Evolutionary conservation across 1,140 invertebrate species (phyloP).

Genomic region (Marisa cornuarietis): DNA sequence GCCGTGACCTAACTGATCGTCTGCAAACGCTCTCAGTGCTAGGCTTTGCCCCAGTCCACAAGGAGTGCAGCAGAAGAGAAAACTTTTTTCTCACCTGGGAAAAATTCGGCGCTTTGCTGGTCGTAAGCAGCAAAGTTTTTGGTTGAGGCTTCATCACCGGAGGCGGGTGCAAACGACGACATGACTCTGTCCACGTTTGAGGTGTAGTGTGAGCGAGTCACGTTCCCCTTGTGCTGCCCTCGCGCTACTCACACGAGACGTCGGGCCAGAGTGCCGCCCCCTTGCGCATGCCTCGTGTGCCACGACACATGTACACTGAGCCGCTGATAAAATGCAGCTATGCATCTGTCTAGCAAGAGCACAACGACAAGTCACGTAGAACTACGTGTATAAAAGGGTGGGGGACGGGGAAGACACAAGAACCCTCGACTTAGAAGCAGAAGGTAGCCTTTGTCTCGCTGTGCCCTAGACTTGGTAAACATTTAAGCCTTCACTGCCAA

Average conservation of each 20-base stretch:
- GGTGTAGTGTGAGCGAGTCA: background rate
- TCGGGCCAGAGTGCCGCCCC: background rate
- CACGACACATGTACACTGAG: background rate
- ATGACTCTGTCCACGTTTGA: conserved; percentile 21
- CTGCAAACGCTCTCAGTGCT: too few species aligned
- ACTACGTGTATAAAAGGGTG: too few species aligned
- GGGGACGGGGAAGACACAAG: background rate
- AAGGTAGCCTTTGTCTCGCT: too few species aligned
- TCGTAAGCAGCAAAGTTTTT: conserved; percentile 37
- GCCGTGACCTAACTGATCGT: too few species aligned
- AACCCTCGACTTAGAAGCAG: too few species aligned
- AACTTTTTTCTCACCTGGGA: conserved; percentile 36
- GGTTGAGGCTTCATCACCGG: conserved; percentile 7
- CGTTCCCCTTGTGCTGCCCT: background rate
- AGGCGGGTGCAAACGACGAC: conserved; percentile 55
- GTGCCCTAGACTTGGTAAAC: too few species aligned
- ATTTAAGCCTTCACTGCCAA: too few species aligned
- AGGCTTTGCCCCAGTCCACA: too few species aligned
- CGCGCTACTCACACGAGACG: background rate
- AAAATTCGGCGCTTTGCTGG: conserved; percentile 44
- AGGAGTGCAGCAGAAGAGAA: too few species aligned
- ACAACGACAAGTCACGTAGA: too few species aligned
- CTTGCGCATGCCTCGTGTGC: background rate
- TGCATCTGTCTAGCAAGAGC: background rate
- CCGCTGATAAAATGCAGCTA: background rate